Conservation (phyloP, 2,797 vertebrate species). For the Psittacula derbiana region DNA sequence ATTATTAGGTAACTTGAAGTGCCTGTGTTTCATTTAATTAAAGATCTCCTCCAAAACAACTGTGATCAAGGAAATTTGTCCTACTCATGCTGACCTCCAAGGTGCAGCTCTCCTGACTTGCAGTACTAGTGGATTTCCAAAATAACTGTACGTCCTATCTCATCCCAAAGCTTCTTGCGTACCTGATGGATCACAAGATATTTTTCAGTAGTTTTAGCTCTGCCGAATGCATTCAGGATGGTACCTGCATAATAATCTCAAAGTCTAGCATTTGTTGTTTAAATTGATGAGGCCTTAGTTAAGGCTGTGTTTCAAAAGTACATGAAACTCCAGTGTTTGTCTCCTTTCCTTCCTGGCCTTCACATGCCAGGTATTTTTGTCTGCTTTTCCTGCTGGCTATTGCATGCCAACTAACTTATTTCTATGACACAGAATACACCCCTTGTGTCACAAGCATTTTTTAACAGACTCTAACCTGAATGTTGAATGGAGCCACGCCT, state of each 20-base stretch:
- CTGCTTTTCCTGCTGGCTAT: constrained; percentile 33
- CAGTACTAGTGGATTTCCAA: background rate
- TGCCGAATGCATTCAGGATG: background rate
- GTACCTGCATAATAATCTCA: background rate
- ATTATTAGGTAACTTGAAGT: background rate
- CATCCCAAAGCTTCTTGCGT: background rate
- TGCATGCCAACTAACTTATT: constrained; percentile 25
- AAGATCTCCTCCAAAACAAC: background rate
- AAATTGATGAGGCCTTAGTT: background rate
- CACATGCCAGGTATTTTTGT: constrained; percentile 20
- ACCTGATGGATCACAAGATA: background rate
- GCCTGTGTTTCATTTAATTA: background rate
- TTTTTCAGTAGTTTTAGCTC: background rate
- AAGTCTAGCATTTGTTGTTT: background rate
- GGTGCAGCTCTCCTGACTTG: background rate
- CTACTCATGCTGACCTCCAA: background rate
- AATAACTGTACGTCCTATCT: background rate
- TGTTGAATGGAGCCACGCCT: constrained; percentile 59
- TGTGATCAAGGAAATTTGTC: background rate
- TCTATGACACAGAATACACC: constrained; percentile 41
- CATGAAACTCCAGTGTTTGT: background rate
- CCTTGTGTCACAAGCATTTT: constrained; percentile 56
- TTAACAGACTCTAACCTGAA: constrained; percentile 64
- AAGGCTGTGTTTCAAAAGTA: constrained; percentile 16
- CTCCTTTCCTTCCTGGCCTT: background rate